Conservation (phyloP, 2,888 invertebrate species). For the Drosophila dives region DNA sequence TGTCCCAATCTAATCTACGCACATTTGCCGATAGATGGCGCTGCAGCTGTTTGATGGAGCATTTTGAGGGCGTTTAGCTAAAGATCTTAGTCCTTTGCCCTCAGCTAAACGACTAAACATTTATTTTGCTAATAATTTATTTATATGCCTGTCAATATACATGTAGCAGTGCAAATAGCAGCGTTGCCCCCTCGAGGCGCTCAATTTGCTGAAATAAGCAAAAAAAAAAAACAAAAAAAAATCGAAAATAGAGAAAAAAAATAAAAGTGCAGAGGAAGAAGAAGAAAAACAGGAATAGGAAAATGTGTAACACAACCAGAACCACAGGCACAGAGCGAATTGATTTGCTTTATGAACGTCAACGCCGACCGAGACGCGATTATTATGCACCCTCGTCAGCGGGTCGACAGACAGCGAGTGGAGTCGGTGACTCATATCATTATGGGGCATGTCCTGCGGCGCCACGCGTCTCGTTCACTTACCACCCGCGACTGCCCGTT, state of each 20-base stretch:
- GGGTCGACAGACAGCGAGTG: slow-evolving; percentile 19
- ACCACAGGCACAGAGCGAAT: slow-evolving; percentile 51
- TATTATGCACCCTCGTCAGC: slow-evolving; percentile 70
- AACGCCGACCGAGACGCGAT: slow-evolving; percentile 68
- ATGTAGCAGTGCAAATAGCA: slow-evolving; percentile 58
- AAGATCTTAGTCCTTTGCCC: neutral
- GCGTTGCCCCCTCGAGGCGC: slow-evolving; percentile 57
- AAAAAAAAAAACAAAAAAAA: slow-evolving; percentile 41
- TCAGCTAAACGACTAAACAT: slow-evolving; percentile 74
- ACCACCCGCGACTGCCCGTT: slow-evolving; percentile 2
- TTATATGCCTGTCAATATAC: slow-evolving; percentile 77
- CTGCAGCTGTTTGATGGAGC: slow-evolving; percentile 7
- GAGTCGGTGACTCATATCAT: slow-evolving; percentile 78
- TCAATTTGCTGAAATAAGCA: slow-evolving; percentile 78
- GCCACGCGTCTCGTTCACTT: slow-evolving; percentile 58
- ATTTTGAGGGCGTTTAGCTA: slow-evolving; percentile 10
- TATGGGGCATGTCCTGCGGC: slow-evolving; percentile 74
- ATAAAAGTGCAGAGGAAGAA: slow-evolving; percentile 14
- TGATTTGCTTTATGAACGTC: slow-evolving; percentile 79
- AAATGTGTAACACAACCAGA: slow-evolving; percentile 33
- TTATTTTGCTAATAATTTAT: slow-evolving; percentile 81
- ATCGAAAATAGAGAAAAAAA: slow-evolving; percentile 20
- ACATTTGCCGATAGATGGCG: slow-evolving; percentile 35
- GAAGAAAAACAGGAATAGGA: slow-evolving; percentile 1
- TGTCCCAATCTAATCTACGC: slow-evolving; percentile 36